phyloP scores from a whole-genome alignment of 2,113 vertebrate species.

The Amblyornis subalaris region DNA sequence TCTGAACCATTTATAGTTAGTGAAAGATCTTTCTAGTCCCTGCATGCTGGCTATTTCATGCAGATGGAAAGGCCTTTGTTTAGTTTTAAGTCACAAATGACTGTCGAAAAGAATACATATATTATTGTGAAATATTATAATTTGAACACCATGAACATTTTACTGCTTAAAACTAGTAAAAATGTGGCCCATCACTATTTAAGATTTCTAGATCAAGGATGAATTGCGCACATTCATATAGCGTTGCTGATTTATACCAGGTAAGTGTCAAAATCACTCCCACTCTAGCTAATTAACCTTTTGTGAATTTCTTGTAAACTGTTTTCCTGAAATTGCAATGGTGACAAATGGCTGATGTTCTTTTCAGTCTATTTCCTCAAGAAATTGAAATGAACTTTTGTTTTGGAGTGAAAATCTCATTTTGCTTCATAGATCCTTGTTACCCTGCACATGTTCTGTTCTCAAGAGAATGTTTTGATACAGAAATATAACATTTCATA shows the following conservation, averaged over 20 bases:
- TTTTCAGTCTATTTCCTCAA: not conserved
- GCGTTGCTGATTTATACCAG: not conserved
- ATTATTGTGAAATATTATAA: not conserved
- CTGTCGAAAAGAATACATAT: not conserved
- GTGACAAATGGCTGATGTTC: not conserved
- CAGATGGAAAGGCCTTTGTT: not conserved
- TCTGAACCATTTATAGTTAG: not conserved
- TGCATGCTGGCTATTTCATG: not conserved
- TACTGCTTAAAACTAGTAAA: not conserved
- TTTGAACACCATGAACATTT: not conserved
- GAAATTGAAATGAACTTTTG: slow-evolving; percentile 23
- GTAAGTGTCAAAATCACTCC: not conserved
- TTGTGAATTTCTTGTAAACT: not conserved
- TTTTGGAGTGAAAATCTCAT: slow-evolving; percentile 13
- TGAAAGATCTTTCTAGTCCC: not conserved
- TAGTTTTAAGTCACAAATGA: not conserved
- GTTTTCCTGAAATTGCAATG: not conserved
- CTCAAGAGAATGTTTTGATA: slow-evolving; percentile 4
- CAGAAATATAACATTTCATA: not conserved
- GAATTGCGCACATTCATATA: not conserved
- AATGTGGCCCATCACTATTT: not conserved
- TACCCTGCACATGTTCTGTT: not conserved
- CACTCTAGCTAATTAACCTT: not conserved
- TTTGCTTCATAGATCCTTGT: not conserved
- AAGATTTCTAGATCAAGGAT: not conserved